These are phyloP conservation scores for Dreissena rostriformis DNA, from an alignment of 1,140 invertebrate species.

Conservation along the genomic window DNA sequence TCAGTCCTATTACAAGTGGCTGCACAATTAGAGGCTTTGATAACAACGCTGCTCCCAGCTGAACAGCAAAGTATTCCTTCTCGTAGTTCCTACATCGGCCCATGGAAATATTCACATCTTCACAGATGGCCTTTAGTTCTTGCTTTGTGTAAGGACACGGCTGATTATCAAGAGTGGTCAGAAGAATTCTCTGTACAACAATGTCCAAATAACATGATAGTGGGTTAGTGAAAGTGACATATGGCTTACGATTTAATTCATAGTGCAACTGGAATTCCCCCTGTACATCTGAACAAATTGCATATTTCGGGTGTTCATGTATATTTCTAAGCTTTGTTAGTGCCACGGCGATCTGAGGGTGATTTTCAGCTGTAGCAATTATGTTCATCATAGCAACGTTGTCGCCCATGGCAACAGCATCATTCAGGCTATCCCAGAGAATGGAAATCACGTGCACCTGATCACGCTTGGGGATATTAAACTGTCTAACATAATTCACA, in stretches of 20 bases:
- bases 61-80: slow-evolving; percentile 46
- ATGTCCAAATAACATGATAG: slow-evolving; percentile 95
- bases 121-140: slow-evolving; percentile 65
- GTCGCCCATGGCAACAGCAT: slow-evolving; percentile 60
- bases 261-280: slow-evolving; percentile 85
- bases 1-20: slow-evolving; percentile 66
- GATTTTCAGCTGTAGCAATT: slow-evolving; percentile 64
- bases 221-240: slow-evolving; percentile 97
- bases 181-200: slow-evolving; percentile 91
- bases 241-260: slow-evolving; percentile 90
- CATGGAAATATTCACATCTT: slow-evolving; percentile 35
- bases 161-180: slow-evolving; percentile 85
- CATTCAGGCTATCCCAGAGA: slow-evolving; percentile 65
- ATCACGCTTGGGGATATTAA: slow-evolving; percentile 61
- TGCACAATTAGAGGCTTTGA: slow-evolving; percentile 58
- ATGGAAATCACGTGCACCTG: slow-evolving; percentile 62
- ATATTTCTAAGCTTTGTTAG: slow-evolving; percentile 59
- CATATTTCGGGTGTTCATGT: slow-evolving; percentile 57
- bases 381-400: slow-evolving; percentile 63
- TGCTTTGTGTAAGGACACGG: slow-evolving; percentile 57
- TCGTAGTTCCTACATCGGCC: slow-evolving; percentile 56
- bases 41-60: slow-evolving; percentile 63
- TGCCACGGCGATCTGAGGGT: slow-evolving; percentile 70
- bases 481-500: slow-evolving; percentile 66
- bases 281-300: slow-evolving; percentile 59